These are phyloP conservation scores for Dermochelys coriacea DNA, from an alignment of 2,797 vertebrate species.

Conservation along the genomic window DNA sequence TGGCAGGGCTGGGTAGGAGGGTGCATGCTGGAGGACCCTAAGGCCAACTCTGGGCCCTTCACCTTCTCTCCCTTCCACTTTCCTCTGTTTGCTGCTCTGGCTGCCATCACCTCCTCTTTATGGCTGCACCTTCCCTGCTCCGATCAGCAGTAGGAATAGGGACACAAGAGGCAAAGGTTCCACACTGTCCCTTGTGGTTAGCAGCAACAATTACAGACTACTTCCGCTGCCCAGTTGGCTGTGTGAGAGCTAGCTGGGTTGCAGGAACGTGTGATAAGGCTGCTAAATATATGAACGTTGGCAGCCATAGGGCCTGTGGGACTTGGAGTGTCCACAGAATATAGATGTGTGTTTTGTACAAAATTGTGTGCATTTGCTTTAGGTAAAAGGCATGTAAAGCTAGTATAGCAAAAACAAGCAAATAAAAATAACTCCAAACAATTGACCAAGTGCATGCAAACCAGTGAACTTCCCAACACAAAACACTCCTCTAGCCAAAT, in stretches of 20 bases:
- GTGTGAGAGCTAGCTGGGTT: slow-evolving; percentile 13
- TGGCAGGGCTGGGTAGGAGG: not conserved
- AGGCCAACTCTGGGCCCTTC: not conserved
- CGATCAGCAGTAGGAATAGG: not conserved
- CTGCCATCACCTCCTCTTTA: not conserved
- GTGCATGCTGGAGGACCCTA: not conserved
- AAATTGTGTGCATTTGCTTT: fast-evolving
- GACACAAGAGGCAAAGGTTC: not conserved
- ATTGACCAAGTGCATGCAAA: not conserved
- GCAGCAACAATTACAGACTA: slow-evolving; percentile 39
- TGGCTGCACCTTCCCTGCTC: not conserved
- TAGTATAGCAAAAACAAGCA: too few relatives aligned
- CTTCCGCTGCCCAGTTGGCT: slow-evolving; percentile 8
- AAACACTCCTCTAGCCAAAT: not conserved
- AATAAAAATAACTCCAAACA: not conserved
- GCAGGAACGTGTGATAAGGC: not conserved
- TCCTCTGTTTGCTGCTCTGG: not conserved
- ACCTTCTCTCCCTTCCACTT: not conserved
- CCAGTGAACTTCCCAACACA: not conserved
- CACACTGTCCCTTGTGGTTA: slow-evolving; percentile 10
- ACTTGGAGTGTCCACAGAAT: not conserved
- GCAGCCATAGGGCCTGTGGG: not conserved
- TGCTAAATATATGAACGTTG: not conserved
- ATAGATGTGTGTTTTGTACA: not conserved
- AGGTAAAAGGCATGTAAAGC: not conserved